Evolutionary conservation across 2,888 invertebrate genomes (phyloP).

Genomic region (Ichneumoninae sp.): DNA sequence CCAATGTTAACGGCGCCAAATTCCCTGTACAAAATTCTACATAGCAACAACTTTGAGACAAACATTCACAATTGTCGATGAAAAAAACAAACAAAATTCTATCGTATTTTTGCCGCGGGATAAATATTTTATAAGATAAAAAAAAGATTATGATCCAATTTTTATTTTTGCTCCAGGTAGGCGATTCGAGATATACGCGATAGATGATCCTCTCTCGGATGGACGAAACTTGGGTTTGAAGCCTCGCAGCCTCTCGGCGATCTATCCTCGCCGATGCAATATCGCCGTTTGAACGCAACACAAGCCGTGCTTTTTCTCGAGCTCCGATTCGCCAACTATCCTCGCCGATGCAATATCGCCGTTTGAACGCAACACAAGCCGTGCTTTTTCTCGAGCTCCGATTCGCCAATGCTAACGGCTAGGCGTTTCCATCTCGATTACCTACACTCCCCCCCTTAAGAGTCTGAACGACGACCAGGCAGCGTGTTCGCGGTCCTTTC

Average conservation of each 20-base stretch:
- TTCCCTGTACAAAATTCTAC: background rate
- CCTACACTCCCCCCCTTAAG: slow-evolving; percentile 33
- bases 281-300: slow-evolving; percentile 7
- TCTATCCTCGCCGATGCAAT: slow-evolving; percentile 8
- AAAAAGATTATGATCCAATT: background rate
- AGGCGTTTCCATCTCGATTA: slow-evolving; percentile 64
- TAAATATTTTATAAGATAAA: background rate
- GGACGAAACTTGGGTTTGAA: background rate
- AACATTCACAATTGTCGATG: background rate
- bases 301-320: slow-evolving; percentile 19
- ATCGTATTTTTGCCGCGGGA: background rate
- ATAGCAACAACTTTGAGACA: background rate
- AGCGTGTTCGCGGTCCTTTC: slow-evolving; percentile 19
- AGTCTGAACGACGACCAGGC: slow-evolving; percentile 32
- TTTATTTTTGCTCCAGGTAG: background rate
- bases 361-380: slow-evolving; percentile 17
- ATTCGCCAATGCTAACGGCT: slow-evolving; percentile 64
- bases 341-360: background rate
- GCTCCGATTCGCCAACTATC: slow-evolving; percentile 54
- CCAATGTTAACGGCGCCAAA: background rate
- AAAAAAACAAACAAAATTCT: too few relatives aligned
- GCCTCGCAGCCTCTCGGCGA: slow-evolving; percentile 19
- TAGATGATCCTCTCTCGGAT: background rate
- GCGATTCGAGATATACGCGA: background rate
- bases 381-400: slow-evolving; percentile 43